A percentile compares a stretch with the other conserved stretches of the same genome.
Conservation (phyloP, 1,140 invertebrate genomes). For the Pogonognathellus flavescens region DNA sequence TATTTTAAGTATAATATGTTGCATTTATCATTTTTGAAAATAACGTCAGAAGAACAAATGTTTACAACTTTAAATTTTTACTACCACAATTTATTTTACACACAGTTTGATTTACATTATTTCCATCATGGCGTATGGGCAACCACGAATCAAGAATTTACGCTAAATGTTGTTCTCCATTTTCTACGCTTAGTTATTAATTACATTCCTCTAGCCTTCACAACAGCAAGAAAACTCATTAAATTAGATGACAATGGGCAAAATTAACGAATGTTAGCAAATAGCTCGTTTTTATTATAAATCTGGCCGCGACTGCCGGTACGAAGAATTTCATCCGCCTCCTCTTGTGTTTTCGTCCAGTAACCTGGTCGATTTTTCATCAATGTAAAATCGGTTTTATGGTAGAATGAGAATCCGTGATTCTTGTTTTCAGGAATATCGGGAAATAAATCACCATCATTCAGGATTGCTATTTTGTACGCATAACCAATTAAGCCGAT, state of each 20-base stretch:
- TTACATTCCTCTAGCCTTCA: background rate
- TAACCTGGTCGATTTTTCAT: conserved; percentile 3
- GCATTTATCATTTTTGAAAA: too few species aligned
- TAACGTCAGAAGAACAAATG: too few species aligned
- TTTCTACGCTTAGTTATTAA: background rate
- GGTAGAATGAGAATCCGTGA: conserved; percentile 17
- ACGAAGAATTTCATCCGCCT: conserved; percentile 34
- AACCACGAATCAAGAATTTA: background rate
- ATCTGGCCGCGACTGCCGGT: conserved; percentile 1
- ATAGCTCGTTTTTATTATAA: background rate
- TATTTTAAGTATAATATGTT: too few species aligned
- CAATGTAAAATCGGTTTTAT: conserved; percentile 54
- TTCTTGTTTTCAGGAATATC: background rate
- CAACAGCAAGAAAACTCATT: background rate
- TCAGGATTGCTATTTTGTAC: conserved; percentile 31
- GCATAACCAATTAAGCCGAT: conserved; percentile 44
- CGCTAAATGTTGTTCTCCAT: background rate
- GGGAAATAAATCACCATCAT: background rate
- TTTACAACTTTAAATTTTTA: too few species aligned
- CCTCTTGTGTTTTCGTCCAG: conserved; percentile 53
- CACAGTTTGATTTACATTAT: too few species aligned
- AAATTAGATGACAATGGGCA: background rate
- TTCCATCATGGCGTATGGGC: too few species aligned
- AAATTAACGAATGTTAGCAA: background rate
- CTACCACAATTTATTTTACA: too few species aligned